phyloP scores from a whole-genome alignment of 2,113 vertebrate species.

The Picathartes gymnocephalus region DNA sequence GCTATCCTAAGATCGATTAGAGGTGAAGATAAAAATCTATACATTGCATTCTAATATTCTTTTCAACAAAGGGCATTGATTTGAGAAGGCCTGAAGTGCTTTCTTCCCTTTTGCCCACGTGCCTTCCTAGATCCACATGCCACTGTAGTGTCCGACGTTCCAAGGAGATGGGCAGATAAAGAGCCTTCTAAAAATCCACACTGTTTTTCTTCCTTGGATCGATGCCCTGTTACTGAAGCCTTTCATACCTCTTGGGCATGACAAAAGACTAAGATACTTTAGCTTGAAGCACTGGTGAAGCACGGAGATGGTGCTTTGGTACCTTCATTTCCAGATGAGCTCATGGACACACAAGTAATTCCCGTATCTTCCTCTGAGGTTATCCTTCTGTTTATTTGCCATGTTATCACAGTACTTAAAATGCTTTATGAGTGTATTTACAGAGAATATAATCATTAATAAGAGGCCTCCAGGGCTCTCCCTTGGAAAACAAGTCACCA shows the following conservation, averaged over 20 bases:
- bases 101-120: neutral
- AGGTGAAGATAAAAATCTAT: neutral
- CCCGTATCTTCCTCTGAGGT: neutral
- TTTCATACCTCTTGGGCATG: neutral
- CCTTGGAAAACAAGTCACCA: neutral
- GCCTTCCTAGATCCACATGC: neutral
- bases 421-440: neutral
- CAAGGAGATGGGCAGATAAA: neutral
- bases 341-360: neutral
- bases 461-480: neutral
- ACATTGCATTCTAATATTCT: neutral
- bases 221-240: neutral
- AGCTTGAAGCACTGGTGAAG: neutral
- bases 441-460: neutral
- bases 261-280: neutral
- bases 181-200: neutral
- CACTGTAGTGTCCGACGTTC: neutral
- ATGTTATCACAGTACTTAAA: neutral
- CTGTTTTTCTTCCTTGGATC: neutral
- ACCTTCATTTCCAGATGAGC: neutral
- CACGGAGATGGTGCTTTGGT: neutral
- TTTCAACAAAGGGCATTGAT: neutral
- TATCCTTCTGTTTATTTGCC: neutral
- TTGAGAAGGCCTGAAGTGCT: neutral
- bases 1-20: neutral